These are phyloP conservation scores for Ceryle rudis DNA, from an alignment of 2,797 vertebrate species.

Conservation along the genomic window DNA sequence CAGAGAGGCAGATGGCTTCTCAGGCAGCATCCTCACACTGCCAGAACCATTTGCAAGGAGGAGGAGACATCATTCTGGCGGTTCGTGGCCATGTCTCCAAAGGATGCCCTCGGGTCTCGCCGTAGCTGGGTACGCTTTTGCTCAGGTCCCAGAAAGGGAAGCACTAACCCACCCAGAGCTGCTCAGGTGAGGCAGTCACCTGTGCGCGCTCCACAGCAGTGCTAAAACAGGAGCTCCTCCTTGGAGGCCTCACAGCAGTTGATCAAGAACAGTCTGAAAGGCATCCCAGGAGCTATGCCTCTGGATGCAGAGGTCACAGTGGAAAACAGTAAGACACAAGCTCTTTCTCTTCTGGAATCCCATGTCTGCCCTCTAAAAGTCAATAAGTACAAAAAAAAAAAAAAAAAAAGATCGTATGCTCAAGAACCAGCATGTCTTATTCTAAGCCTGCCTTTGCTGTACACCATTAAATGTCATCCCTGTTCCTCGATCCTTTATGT, in stretches of 20 bases:
- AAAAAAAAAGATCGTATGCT: not conserved
- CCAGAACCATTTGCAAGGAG: fast-evolving
- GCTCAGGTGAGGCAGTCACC: not conserved
- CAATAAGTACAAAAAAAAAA: not conserved
- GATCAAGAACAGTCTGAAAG: not conserved
- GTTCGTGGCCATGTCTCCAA: fast-evolving
- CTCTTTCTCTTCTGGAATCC: not conserved
- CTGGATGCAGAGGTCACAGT: not conserved
- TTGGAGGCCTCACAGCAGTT: too few species aligned
- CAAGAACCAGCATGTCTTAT: not conserved
- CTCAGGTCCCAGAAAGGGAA: not conserved
- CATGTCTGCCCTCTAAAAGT: not conserved
- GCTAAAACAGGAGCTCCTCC: not conserved
- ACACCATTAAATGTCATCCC: not conserved
- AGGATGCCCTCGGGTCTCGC: fast-evolving
- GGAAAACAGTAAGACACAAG: not conserved
- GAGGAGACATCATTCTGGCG: fast-evolving
- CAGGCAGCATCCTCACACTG: not conserved
- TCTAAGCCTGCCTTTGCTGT: not conserved
- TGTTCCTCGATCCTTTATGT: not conserved
- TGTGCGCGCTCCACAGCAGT: not conserved
- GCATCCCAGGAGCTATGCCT: not conserved
- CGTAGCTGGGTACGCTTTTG: not conserved
- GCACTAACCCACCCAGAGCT: not conserved
- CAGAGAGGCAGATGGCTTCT: not conserved